These are phyloP conservation scores for Scaptomyza tumidula DNA, from an alignment of 2,888 invertebrate genomes.

Conservation along the genomic window DNA sequence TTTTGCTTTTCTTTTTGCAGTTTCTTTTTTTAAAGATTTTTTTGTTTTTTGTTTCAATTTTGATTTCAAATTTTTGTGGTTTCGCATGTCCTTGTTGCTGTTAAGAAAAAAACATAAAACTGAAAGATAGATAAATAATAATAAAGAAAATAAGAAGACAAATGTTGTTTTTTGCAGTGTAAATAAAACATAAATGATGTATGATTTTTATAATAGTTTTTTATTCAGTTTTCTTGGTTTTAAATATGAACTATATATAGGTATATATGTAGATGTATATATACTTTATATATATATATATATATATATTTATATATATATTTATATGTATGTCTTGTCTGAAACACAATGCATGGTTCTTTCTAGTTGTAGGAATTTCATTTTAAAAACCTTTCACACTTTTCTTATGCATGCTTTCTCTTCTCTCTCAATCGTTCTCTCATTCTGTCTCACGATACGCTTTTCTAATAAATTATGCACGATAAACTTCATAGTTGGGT, in stretches of 20 bases:
- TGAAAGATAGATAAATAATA: conserved; percentile 19
- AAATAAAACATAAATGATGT: conserved; percentile 56
- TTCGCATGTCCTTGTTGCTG: conserved; percentile 33
- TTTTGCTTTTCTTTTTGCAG: conserved; percentile 6
- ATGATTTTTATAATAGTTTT: conserved; percentile 52
- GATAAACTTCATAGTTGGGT: conserved; percentile 65
- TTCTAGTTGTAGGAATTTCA: conserved; percentile 35
- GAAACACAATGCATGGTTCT: conserved; percentile 63
- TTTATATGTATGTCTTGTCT: conserved; percentile 40
- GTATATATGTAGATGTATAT: conserved; percentile 45
- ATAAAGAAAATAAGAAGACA: neutral
- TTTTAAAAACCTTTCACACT: conserved; percentile 29
- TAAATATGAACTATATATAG: conserved; percentile 59
- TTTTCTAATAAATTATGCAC: conserved; percentile 65
- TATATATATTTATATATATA: conserved; percentile 32
- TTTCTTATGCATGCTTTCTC: conserved; percentile 7
- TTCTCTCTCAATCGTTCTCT: neutral
- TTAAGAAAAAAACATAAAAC: conserved; percentile 3
- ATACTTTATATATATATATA: conserved; percentile 46
- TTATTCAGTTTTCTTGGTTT: conserved; percentile 65
- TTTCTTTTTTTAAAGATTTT: neutral
- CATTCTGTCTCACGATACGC: conserved; percentile 13
- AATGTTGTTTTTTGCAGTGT: conserved; percentile 9
- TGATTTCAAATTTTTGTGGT: conserved; percentile 21
- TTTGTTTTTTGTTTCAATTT: conserved; percentile 27